Conservation (phyloP, 2,888 invertebrate genomes). For the Micoletzkya japonica region DNA sequence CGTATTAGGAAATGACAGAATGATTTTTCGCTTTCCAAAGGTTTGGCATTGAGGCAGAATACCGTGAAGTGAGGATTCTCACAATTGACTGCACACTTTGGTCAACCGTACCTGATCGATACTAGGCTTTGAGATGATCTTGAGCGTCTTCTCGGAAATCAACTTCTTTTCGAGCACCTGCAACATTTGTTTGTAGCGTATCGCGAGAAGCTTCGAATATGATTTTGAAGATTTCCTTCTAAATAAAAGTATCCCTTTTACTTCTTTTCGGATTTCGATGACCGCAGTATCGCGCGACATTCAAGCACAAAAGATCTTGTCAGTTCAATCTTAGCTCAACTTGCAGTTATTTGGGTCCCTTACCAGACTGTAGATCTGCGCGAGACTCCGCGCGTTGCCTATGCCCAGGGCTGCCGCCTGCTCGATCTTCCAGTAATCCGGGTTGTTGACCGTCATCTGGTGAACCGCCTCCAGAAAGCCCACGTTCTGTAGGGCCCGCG, state of each 20-base stretch:
- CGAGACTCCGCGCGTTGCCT: conserved; percentile 57
- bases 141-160: conserved; percentile 37
- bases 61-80: too few relatives aligned
- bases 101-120: conserved; percentile 7
- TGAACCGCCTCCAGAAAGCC: conserved; percentile 46
- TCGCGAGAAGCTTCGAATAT: neutral
- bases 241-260: neutral
- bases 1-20: too few relatives aligned
- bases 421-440: conserved; percentile 52
- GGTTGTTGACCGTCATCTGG: conserved; percentile 55
- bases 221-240: neutral
- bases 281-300: neutral
- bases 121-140: too few relatives aligned
- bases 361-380: conserved; percentile 53
- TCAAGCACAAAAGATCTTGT: neutral
- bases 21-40: too few relatives aligned
- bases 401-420: conserved; percentile 60
- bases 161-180: conserved; percentile 43
- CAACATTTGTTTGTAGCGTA: too few relatives aligned
- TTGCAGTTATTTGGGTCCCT: too few relatives aligned
- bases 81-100: neutral
- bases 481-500: conserved; percentile 42
- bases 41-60: too few relatives aligned
- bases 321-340: too few relatives aligned
- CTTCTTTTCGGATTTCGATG: too few relatives aligned